Evolutionary conservation across 2,888 invertebrate species (phyloP).

Genomic region (Oscheius sp.): DNA sequence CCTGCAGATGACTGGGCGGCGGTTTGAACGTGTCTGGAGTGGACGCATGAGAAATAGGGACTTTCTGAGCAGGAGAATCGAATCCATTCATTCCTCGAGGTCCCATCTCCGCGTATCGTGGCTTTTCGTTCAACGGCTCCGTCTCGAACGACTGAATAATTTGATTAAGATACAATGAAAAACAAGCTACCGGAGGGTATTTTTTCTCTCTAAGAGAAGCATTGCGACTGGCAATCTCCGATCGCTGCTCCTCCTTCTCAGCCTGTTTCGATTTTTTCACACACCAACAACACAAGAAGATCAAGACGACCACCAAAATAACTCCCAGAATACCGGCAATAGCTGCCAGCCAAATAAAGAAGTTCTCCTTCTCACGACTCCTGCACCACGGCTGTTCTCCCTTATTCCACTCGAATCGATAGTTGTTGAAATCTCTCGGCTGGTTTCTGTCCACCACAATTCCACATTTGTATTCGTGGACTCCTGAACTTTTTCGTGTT

Average conservation of each 20-base stretch:
- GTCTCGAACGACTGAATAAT: conserved; percentile 34
- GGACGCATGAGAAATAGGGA: conserved; percentile 13
- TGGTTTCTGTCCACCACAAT: conserved; percentile 66
- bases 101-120: conserved; percentile 35
- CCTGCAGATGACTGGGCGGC: conserved; percentile 25
- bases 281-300: conserved; percentile 59
- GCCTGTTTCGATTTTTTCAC: conserved; percentile 52
- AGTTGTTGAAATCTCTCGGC: conserved; percentile 47
- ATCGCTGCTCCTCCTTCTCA: conserved; percentile 31
- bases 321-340: conserved; percentile 57
- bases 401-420: conserved; percentile 71
- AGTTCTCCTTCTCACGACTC: conserved; percentile 71
- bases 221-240: conserved; percentile 14
- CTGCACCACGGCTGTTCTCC: conserved; percentile 72
- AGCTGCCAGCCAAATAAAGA: conserved; percentile 71
- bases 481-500: conserved; percentile 3
- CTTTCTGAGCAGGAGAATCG: conserved; percentile 16
- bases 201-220: conserved; percentile 21
- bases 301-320: conserved; percentile 45
- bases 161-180: background rate
- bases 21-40: conserved; percentile 24
- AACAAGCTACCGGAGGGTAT: conserved; percentile 25
- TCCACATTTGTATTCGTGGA: conserved; percentile 43
- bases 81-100: conserved; percentile 26
- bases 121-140: conserved; percentile 39